Evolutionary conservation across 2,888 invertebrate species (phyloP), one percentile per base, ranked within the genome.

Genomic region (Fabriciana adippe): DNA sequence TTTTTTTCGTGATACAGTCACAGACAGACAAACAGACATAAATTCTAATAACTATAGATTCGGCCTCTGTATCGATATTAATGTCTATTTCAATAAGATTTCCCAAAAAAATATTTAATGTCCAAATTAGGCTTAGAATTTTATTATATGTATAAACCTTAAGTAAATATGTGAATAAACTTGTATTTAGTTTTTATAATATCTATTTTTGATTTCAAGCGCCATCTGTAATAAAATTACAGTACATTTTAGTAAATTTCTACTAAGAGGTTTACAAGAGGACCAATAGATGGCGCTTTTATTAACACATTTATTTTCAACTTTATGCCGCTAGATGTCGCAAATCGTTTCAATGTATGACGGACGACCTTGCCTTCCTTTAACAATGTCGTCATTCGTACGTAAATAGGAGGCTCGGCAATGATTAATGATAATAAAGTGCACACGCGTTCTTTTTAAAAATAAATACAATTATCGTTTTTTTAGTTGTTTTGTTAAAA

Each of bases 331-430:
- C 21, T 13, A 66, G 71, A 64, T 71, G 71, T 64, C 64, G 64
- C 8, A 64, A 35, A n/a, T 14, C 11, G 47, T 2, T 41, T 1
- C 3, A 15, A 55, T 13, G n/a, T 53, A 47, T 13, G 15, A 60
- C 26, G 67, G 15, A 60, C 26, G 67, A 69, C 71, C 71, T 71
- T 69, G 68, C n/a, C 31, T n/a, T n/a, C 26, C 26, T 60, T 68
- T 66, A 71, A 66, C 66, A 66, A 8, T 61, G 64, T 53, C 66
- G 69, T 67, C 69, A 67, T 55, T 16, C 14, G 54, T 57, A 66
- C 71, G 68, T 69, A 61, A 71, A 71, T 69, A 71, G 62, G 71
- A 67, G 71, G 71, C 71, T 64, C 69, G 71, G 55, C 69, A 55
- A 21, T 64, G 69, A 71, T 71, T 67, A 69, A 71, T 50, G 41